phyloP scores from a whole-genome alignment of 2,113 vertebrate genomes.

The Butorides virescens region DNA sequence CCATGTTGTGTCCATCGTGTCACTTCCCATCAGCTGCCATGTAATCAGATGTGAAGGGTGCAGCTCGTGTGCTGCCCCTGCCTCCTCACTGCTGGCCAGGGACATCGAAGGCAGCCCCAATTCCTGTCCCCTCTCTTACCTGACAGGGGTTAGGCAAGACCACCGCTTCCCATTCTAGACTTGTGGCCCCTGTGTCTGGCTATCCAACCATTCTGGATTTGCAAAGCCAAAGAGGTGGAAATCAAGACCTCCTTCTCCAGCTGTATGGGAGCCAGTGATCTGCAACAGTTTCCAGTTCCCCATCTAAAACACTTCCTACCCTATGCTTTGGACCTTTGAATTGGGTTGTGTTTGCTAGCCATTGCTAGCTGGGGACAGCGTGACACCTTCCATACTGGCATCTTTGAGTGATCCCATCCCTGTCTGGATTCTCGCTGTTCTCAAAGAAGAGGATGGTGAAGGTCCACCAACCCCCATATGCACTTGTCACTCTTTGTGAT shows the following conservation, averaged over 20 bases:
- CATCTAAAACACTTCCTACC: neutral
- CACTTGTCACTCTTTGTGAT: neutral
- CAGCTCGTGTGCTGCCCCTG: neutral
- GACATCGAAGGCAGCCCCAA: neutral
- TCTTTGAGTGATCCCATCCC: neutral
- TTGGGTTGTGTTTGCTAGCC: neutral
- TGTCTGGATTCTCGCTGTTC: neutral
- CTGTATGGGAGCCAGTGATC: neutral
- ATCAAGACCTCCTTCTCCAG: neutral
- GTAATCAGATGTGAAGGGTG: neutral
- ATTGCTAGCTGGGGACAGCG: neutral
- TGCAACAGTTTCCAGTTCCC: neutral
- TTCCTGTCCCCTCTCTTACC: neutral
- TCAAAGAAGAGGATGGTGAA: neutral
- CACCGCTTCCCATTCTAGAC: neutral
- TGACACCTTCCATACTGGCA: neutral
- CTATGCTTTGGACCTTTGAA: neutral
- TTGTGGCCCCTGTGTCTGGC: neutral
- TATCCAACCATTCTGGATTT: neutral
- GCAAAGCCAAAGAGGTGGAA: neutral
- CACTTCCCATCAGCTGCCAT: neutral
- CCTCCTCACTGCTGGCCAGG: neutral
- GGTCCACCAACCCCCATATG: too few relatives aligned
- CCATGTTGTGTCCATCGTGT: rapidly evolving
- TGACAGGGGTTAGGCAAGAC: neutral